A percentile compares a stretch with the other conserved stretches of the same genome.
Conservation (phyloP, 2,113 vertebrate species). For the Mobula hypostoma region DNA sequence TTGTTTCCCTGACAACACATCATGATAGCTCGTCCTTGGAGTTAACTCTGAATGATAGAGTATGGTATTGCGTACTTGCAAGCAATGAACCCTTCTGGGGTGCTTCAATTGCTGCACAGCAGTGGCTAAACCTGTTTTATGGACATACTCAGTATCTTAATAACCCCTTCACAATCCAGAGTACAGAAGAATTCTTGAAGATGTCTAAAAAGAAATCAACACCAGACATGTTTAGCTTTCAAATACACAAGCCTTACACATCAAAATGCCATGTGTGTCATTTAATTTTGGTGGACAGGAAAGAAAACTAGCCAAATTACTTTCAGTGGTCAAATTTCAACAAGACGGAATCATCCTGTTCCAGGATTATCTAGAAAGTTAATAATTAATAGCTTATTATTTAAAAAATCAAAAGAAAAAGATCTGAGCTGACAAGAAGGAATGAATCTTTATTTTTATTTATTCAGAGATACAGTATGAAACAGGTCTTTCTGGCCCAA, state of each 20-base stretch:
- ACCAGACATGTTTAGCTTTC: neutral
- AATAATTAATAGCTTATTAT: neutral
- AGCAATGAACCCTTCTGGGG: neutral
- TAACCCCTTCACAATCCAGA: neutral
- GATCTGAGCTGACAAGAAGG: neutral
- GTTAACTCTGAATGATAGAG: neutral
- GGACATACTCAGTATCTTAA: neutral
- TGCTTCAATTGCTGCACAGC: neutral
- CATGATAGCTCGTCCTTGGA: conserved; percentile 10
- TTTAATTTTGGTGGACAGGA: neutral
- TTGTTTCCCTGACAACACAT: conserved; percentile 24
- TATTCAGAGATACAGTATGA: no score
- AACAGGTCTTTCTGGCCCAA: no score
- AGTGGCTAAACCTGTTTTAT: conserved; percentile 1
- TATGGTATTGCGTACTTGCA: neutral
- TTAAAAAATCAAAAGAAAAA: neutral
- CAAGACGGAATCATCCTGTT: neutral
- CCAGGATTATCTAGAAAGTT: no score
- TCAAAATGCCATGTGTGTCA: neutral
- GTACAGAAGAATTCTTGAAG: neutral
- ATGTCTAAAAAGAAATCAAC: neutral
- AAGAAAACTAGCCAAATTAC: neutral
- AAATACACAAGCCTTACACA: no score
- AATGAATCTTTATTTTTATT: no score
- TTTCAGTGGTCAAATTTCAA: neutral